These are phyloP conservation scores for Cephus pygmeus DNA, from an alignment of 2,888 invertebrate species.

Conservation along the genomic window DNA sequence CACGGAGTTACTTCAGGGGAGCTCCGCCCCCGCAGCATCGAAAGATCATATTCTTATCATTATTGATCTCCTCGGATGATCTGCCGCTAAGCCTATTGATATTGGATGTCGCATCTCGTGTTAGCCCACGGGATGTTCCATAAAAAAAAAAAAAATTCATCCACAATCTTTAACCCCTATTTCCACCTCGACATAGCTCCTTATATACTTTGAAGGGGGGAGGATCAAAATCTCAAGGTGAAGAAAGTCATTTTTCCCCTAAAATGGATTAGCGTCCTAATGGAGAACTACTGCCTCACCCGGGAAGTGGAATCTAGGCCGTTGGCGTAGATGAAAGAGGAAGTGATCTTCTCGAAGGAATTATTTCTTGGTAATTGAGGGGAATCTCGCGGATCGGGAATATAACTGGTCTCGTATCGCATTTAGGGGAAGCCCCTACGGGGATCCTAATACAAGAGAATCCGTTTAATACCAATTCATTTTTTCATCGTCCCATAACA, in stretches of 20 bases:
- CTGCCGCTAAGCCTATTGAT: conserved; percentile 14
- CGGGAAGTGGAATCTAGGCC: not conserved
- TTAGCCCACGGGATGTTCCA: not conserved
- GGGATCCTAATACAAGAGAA: conserved; percentile 33
- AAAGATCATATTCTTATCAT: conserved; percentile 24
- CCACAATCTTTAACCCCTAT: not conserved
- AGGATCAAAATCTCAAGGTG: not conserved
- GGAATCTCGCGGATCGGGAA: not conserved
- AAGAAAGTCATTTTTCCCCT: not conserved
- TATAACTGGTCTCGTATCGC: not conserved
- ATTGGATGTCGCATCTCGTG: conserved; percentile 1
- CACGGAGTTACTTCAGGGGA: not conserved
- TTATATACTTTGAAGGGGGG: not conserved
- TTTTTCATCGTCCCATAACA: conserved; percentile 37
- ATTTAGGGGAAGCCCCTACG: not conserved
- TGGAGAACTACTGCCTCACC: not conserved
- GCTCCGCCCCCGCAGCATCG: conserved; percentile 10
- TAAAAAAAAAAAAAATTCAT: not conserved
- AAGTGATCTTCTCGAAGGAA: not conserved
- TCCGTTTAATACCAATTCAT: conserved; percentile 45
- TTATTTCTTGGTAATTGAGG: not conserved
- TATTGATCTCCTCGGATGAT: conserved; percentile 21
- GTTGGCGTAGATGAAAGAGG: not conserved
- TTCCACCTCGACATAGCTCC: not conserved
- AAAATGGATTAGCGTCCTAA: not conserved